Percentiles rank a stretch among this genome's conserved stretches.
Evolutionary conservation across 2,113 vertebrate genomes (phyloP).

Genomic region (Caranx ignobilis): DNA sequence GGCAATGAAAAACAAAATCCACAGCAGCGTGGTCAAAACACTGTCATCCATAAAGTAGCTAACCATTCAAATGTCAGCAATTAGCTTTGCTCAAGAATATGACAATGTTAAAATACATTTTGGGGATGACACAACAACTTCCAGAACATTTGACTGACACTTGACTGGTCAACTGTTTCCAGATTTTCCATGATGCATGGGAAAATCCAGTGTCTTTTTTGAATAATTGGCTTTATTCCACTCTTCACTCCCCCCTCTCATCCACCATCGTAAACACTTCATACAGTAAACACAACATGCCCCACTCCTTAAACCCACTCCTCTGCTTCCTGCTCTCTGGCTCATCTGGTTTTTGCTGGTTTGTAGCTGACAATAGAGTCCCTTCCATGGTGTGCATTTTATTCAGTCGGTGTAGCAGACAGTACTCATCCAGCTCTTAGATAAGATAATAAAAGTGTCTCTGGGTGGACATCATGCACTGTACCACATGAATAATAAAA

Average conservation of each 20-base stretch:
- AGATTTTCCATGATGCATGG: too few relatives aligned
- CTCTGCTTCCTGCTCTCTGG: neutral
- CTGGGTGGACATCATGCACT: slow-evolving; percentile 31
- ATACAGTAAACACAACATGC: neutral
- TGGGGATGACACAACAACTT: too few relatives aligned
- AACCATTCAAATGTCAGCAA: too few relatives aligned
- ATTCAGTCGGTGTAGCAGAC: slow-evolving; percentile 3
- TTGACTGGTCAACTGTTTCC: too few relatives aligned
- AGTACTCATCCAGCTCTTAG: neutral
- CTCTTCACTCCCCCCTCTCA: neutral
- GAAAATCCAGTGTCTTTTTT: too few relatives aligned
- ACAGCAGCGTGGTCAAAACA: too few relatives aligned
- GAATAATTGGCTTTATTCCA: neutral
- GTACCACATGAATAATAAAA: slow-evolving; percentile 36
- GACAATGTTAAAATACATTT: too few relatives aligned
- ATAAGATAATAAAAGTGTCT: slow-evolving; percentile 36
- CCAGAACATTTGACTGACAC: too few relatives aligned
- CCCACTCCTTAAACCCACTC: neutral
- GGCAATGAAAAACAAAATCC: too few relatives aligned
- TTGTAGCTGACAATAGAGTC: neutral
- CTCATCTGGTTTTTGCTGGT: neutral
- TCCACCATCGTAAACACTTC: neutral
- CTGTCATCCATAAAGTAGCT: too few relatives aligned
- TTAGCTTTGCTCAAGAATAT: too few relatives aligned
- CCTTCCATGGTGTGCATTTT: slow-evolving; percentile 1